These are phyloP conservation scores for Diplosoma virens DNA, from an alignment of 23 tunicate species.

Conservation along the genomic window DNA sequence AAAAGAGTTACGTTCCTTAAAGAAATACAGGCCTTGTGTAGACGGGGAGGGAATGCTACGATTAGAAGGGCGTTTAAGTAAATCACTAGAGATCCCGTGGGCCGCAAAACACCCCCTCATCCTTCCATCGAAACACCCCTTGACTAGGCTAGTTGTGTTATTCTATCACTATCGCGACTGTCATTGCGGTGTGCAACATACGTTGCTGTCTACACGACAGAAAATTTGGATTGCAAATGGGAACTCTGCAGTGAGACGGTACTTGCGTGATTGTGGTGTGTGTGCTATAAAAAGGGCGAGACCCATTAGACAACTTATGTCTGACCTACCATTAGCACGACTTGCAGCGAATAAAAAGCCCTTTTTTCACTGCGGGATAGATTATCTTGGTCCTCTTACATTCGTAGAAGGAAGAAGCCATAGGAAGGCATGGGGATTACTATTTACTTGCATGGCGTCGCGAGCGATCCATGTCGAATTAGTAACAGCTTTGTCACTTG, in stretches of 20 bases:
- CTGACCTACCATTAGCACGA: constrained; percentile 4
- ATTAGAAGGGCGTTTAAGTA: constrained; percentile 1
- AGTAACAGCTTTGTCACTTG: neutral
- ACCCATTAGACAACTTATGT: constrained; percentile 4
- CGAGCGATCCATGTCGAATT: constrained; percentile 5
- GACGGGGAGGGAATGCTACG: neutral
- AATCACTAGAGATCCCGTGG: neutral
- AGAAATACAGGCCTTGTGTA: neutral
- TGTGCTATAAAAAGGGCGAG: neutral
- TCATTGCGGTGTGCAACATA: neutral
- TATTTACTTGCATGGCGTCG: neutral
- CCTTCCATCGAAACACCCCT: neutral
- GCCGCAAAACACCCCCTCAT: neutral
- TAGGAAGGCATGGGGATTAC: constrained; percentile 12
- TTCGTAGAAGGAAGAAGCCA: neutral
- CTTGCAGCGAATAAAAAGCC: constrained; percentile 1
- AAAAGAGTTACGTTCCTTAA: neutral
- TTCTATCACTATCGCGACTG: neutral
- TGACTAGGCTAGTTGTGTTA: constrained; percentile 8
- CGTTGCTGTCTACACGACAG: neutral
- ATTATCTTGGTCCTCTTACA: constrained; percentile 1
- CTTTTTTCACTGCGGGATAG: neutral
- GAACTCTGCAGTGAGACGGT: neutral
- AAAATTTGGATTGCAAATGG: constrained; percentile 6
- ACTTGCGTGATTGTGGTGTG: neutral